Base-by-base conservation (phyloP, 2,888 invertebrate genomes). In the Torymus tubicola region DNA sequence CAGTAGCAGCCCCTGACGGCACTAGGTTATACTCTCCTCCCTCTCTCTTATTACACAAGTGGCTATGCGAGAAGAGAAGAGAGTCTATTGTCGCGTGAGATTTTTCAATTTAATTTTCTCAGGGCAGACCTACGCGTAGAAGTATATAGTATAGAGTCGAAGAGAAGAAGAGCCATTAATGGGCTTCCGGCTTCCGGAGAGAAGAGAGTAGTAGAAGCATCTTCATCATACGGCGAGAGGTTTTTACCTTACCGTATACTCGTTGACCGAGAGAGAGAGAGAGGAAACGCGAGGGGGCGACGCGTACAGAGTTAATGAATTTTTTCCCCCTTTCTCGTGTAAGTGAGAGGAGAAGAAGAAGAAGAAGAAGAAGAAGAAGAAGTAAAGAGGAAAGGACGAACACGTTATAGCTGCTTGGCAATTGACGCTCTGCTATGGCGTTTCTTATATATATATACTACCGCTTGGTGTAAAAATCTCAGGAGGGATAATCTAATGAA, bases 221-320 rank as follows among this genome's bases (percentile, higher is more conserved):
- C 64, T 64, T 42, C 64, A 64, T 64, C 64, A 64, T 64, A 50
- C 64, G n/a, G 0, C 8, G 8, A 42, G 64, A 64, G 64, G 50
- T 64, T 64, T 64, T 64, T 50, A 31, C 8, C 8, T 50, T 18
- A 4, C 42, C 1, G n/a, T n/a, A n/a, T n/a, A 21, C 73, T 64
- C 57, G 55, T 42, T 57, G 64, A 55, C 73, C 73, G 73, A 64
- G 64, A 42, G 8, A 0, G 64, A 55, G 64, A 64, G 73, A 64
- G 64, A 42, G 8, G 8, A 42, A 8, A 0, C 10, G 42, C 42
- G n/a, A n/a, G n/a, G n/a, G n/a, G n/a, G 8, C 42, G 42, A 42
- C 42, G 42, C 42, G 42, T 42, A 42, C 8, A 31, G 31, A 42
- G 75, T 75, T 75, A 75, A 75, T 75, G 75, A 75, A 75, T 75